These are phyloP conservation scores for Eulemur coronatus DNA, from an alignment of 2,797 vertebrate species.

Conservation along the genomic window DNA sequence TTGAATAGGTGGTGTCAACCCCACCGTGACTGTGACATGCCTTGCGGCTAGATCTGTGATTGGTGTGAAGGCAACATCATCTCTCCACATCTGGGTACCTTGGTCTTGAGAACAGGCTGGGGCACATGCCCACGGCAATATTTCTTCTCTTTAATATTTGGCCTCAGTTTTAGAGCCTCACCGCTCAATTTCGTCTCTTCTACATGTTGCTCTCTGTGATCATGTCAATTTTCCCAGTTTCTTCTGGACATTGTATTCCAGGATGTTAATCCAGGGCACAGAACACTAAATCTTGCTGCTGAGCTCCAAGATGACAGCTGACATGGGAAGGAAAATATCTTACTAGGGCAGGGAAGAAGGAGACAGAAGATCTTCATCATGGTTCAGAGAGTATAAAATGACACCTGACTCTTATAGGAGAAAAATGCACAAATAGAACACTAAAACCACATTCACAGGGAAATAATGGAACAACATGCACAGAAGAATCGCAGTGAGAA, in stretches of 20 bases:
- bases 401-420: not conserved
- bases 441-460: not conserved
- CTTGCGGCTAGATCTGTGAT: not conserved
- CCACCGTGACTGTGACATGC: rapidly evolving
- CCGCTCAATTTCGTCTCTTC: not conserved
- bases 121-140: too few relatives aligned
- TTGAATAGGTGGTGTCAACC: rapidly evolving
- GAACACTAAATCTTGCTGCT: not conserved
- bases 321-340: not conserved
- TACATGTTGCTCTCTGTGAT: not conserved
- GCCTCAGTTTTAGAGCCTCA: not conserved
- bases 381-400: not conserved
- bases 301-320: not conserved
- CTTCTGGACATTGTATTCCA: not conserved
- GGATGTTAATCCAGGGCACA: not conserved
- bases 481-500: not conserved
- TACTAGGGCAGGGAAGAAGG: not conserved
- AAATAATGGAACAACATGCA: not conserved
- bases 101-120: not conserved
- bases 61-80: not conserved
- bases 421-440: not conserved
- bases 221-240: not conserved
- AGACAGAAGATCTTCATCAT: not conserved
- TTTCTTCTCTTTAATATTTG: not conserved
- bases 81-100: not conserved